Evolutionary conservation across 1,140 invertebrate species (phyloP).

Genomic region (Varroa destructor): DNA sequence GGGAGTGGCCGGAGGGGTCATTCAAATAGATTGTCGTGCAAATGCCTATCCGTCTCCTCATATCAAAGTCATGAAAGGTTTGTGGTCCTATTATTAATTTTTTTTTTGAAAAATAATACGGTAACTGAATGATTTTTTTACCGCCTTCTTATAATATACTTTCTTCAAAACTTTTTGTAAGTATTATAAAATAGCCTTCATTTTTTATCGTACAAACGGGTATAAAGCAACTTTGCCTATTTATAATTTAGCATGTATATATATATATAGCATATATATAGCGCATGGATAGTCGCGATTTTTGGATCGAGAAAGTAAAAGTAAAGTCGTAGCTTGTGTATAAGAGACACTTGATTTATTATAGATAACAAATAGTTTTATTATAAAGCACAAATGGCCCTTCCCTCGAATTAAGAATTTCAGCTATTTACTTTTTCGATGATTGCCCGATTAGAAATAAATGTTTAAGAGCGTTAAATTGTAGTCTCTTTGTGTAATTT

Average conservation of each 20-base stretch:
- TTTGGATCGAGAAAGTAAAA: too few relatives aligned
- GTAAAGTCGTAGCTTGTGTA: too few relatives aligned
- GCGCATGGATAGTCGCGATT: too few relatives aligned
- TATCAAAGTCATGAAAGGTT: constrained; percentile 28
- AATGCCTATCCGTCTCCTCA: constrained; percentile 31
- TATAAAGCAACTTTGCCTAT: too few relatives aligned
- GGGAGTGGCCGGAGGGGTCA: constrained; percentile 6
- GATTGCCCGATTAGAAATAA: too few relatives aligned
- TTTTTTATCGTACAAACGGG: neutral
- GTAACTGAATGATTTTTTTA: neutral
- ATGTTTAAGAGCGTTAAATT: too few relatives aligned
- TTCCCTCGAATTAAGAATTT: neutral
- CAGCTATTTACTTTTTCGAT: too few relatives aligned
- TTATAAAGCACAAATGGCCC: neutral
- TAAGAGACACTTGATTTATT: neutral
- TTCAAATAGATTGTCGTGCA: constrained; percentile 31
- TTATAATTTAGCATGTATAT: too few relatives aligned
- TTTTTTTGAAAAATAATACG: neutral
- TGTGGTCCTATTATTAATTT: neutral
- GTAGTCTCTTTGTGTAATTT: too few relatives aligned
- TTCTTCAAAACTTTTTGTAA: neutral
- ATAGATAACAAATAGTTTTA: neutral
- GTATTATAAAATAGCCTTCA: neutral
- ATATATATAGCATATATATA: too few relatives aligned
- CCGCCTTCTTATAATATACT: neutral